A percentile compares a stretch with the other conserved stretches of the same genome.
Conservation (phyloP, 2,888 invertebrate genomes). For the Aphidius colemani region DNA sequence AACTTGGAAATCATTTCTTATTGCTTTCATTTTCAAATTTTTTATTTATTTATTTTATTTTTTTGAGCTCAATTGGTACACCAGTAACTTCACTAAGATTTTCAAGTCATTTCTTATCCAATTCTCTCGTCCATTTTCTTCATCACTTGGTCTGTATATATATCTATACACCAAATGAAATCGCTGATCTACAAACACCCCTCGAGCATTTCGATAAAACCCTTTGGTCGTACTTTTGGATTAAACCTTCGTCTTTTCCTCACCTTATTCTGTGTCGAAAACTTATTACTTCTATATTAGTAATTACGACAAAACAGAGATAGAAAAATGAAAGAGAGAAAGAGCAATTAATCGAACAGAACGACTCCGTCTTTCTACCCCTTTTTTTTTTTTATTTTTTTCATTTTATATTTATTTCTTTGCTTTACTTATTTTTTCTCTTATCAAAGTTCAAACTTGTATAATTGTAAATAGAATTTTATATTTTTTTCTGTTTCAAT, state of each 20-base stretch:
- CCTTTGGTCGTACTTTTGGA: conserved; percentile 59
- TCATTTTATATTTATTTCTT: conserved; percentile 28
- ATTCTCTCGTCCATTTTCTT: conserved; percentile 22
- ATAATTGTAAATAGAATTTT: too few species aligned
- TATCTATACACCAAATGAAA: conserved; percentile 26
- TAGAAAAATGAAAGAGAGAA: not conserved
- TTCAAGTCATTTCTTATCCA: conserved; percentile 28
- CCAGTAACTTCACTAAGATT: too few species aligned
- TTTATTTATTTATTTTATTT: too few species aligned
- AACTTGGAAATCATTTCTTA: conserved; percentile 33
- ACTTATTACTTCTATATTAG: conserved; percentile 52
- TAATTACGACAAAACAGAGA: conserved; percentile 53
- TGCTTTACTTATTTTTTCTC: conserved; percentile 22
- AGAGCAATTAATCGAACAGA: conserved; percentile 45
- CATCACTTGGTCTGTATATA: conserved; percentile 24
- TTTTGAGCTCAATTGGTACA: too few species aligned
- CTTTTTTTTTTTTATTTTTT: conserved; percentile 28
- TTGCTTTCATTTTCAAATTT: not conserved
- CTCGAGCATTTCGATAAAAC: conserved; percentile 35
- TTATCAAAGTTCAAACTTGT: too few species aligned
- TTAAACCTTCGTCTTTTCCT: conserved; percentile 59
- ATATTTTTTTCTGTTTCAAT: too few species aligned
- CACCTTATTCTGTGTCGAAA: conserved; percentile 61
- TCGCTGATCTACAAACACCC: conserved; percentile 27
- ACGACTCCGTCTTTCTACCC: conserved; percentile 12